Percentiles rank a stretch among this genome's conserved stretches.
Evolutionary conservation across 2,113 vertebrate species (phyloP).

Genomic region (Cochlearius cochlearius): DNA sequence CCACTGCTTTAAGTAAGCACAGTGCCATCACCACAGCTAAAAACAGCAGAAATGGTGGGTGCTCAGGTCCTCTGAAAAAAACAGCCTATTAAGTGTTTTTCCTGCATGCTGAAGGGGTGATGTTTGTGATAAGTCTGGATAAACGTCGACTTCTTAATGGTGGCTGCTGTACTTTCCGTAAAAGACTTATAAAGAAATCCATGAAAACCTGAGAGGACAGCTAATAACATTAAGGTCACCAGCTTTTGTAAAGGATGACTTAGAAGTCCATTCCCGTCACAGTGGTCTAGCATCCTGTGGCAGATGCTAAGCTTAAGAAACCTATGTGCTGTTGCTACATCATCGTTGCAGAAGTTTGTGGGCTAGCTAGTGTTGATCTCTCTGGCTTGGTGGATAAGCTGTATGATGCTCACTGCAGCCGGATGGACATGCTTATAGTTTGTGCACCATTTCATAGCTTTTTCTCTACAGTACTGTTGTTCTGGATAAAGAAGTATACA

Average conservation of each 20-base stretch:
- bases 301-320: background rate
- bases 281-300: background rate
- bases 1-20: background rate
- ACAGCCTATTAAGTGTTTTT: background rate
- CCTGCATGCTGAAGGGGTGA: background rate
- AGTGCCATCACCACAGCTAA: background rate
- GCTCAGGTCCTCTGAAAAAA: background rate
- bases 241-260: background rate
- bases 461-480: background rate
- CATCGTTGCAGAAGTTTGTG: background rate
- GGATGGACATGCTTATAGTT: background rate
- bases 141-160: background rate
- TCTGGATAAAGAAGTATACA: background rate
- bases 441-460: background rate
- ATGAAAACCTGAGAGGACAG: background rate
- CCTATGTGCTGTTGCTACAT: background rate
- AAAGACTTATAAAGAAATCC: background rate
- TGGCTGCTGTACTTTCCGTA: background rate
- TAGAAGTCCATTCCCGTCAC: background rate
- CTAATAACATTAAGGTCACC: background rate
- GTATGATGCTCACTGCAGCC: background rate
- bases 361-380: background rate
- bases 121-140: background rate
- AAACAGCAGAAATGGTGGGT: background rate
- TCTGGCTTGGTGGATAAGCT: background rate